These are phyloP conservation scores for Nephrotoma flavescens DNA, from an alignment of 2,888 invertebrate species.

Conservation along the genomic window DNA sequence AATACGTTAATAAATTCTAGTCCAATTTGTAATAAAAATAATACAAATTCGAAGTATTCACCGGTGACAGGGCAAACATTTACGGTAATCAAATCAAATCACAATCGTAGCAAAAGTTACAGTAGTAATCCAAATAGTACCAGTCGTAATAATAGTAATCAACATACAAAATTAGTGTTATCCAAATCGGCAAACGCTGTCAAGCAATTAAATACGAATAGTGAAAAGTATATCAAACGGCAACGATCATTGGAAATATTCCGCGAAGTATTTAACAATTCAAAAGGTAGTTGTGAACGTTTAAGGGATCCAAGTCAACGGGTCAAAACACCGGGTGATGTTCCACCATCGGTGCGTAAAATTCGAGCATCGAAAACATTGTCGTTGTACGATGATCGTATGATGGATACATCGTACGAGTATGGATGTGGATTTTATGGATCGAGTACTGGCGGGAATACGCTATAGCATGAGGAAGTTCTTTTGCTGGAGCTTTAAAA, in stretches of 20 bases:
- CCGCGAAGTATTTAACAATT: slow-evolving; percentile 51
- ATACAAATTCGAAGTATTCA: neutral
- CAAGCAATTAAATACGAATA: slow-evolving; percentile 23
- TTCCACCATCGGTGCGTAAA: slow-evolving; percentile 61
- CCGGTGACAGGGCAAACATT: slow-evolving; percentile 3
- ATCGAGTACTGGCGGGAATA: slow-evolving; percentile 16
- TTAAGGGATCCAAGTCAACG: slow-evolving; percentile 60
- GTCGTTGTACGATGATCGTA: slow-evolving; percentile 76
- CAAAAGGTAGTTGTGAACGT: slow-evolving; percentile 44
- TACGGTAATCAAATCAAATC: neutral
- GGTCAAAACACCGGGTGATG: slow-evolving; percentile 69
- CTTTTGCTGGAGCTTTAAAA: slow-evolving; percentile 31
- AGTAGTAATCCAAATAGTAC: slow-evolving; percentile 10
- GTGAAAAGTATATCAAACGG: slow-evolving; percentile 30
- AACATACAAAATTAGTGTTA: slow-evolving; percentile 21
- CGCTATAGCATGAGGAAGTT: slow-evolving; percentile 34
- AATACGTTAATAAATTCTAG: neutral
- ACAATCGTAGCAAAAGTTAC: slow-evolving; percentile 9
- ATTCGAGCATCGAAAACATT: slow-evolving; percentile 59
- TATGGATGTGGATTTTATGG: slow-evolving; percentile 1
- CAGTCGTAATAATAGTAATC: slow-evolving; percentile 12
- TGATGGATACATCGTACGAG: slow-evolving; percentile 45
- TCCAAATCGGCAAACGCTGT: slow-evolving; percentile 18
- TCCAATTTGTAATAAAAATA: neutral
- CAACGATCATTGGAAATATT: slow-evolving; percentile 64